Conservation (phyloP, 2,888 invertebrate genomes). For the Syritta pipiens region DNA sequence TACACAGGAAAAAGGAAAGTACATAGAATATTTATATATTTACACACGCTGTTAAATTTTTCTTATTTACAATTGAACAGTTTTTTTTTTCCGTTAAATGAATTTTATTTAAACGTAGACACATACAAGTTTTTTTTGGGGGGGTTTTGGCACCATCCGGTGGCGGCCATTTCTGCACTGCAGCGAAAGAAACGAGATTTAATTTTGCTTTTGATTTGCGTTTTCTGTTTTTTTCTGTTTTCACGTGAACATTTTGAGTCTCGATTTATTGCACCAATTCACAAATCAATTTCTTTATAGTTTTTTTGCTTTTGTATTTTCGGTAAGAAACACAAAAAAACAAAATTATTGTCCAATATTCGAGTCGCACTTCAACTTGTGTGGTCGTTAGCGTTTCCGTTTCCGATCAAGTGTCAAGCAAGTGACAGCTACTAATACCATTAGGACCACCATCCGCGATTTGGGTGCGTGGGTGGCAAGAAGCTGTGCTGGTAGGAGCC, state of each 20-base stretch:
- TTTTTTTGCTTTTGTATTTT: conserved; percentile 28
- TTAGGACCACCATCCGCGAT: conserved; percentile 79
- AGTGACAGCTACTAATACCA: conserved; percentile 73
- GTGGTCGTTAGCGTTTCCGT: conserved; percentile 11
- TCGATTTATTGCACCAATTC: conserved; percentile 73
- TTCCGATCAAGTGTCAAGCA: neutral
- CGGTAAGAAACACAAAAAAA: neutral
- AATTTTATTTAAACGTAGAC: no score
- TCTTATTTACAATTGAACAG: conserved; percentile 52
- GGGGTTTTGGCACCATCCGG: conserved; percentile 21
- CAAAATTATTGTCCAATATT: conserved; percentile 75
- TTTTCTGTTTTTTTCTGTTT: conserved; percentile 27
- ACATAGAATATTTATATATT: conserved; percentile 28
- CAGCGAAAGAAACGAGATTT: conserved; percentile 26
- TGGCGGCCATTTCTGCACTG: conserved; percentile 41
- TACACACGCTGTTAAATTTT: conserved; percentile 23
- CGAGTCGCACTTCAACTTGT: conserved; percentile 73
- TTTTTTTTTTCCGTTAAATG: neutral
- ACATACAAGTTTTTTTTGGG: no score
- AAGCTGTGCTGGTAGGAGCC: conserved; percentile 76
- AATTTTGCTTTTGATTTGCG: conserved; percentile 36
- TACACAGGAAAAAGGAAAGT: conserved; percentile 22
- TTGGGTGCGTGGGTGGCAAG: conserved; percentile 73
- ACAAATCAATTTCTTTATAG: conserved; percentile 28
- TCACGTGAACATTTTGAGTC: conserved; percentile 36